Percentiles rank a stretch among this genome's conserved stretches.
Evolutionary conservation across 2,888 invertebrate genomes (phyloP).

Genomic region (Dasypogon diadema): DNA sequence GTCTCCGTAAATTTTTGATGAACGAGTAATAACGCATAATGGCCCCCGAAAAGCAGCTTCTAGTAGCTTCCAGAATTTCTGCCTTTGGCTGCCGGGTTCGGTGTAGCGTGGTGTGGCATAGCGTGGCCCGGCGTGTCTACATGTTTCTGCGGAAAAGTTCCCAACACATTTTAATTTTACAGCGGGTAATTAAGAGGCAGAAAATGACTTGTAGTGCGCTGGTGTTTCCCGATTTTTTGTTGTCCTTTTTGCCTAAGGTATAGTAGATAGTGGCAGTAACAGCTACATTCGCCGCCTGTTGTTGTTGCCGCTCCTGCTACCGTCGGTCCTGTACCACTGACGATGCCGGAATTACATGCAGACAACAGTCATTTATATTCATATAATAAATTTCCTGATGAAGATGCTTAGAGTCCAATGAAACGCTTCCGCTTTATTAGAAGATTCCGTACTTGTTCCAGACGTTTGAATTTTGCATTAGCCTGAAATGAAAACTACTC

Average conservation of each 20-base stretch:
- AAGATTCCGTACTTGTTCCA: slow-evolving; percentile 21
- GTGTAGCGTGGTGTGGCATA: not conserved
- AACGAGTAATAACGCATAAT: slow-evolving; percentile 33
- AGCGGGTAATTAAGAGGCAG: slow-evolving; percentile 52
- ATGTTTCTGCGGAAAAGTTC: slow-evolving; percentile 18
- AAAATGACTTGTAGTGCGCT: slow-evolving; percentile 13
- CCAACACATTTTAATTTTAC: slow-evolving; percentile 52
- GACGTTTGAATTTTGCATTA: slow-evolving; percentile 44
- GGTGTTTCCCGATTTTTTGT: not conserved
- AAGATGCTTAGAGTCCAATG: slow-evolving; percentile 41
- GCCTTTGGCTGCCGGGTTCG: not conserved
- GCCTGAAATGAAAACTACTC: slow-evolving; percentile 38
- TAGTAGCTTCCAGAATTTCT: not conserved
- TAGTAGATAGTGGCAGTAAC: too few species aligned
- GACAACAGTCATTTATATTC: slow-evolving; percentile 36
- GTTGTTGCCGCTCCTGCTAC: not conserved
- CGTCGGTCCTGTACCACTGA: not conserved
- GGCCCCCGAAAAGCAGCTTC: slow-evolving; percentile 25
- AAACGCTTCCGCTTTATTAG: slow-evolving; percentile 25
- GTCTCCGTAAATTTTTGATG: slow-evolving; percentile 46
- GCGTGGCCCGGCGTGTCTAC: not conserved
- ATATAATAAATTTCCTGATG: slow-evolving; percentile 41
- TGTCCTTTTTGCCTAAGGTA: not conserved
- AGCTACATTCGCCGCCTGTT: not conserved
- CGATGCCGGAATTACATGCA: not conserved